Base-by-base conservation (phyloP, 2,113 vertebrate genomes). In the Anseranas semipalmata region DNA sequence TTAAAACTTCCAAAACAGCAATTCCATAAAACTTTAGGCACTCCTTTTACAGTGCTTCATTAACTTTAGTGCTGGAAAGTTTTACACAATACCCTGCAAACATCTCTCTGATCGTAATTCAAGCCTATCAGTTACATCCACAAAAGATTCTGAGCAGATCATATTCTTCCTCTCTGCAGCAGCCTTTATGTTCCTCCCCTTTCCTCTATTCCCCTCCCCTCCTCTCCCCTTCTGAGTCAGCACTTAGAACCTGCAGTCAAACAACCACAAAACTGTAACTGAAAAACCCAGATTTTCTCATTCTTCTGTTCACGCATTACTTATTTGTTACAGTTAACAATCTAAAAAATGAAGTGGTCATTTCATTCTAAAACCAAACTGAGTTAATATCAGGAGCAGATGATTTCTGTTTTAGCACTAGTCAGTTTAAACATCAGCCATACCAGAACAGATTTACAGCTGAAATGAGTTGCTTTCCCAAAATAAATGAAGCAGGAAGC, bases 381-480 rank as follows among this genome's bases (percentile, higher is more conserved):
- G 33, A 87, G 25, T 65, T 80, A 73, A 58, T 86, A 83, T 73
- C 63, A 86, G 79, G 50, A 92, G 48, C 24, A 91, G 79, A 75
- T 78, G 9, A 60, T 85, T 90, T 90, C 86, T 87, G 52, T 39
- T 89, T 87, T 52, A 91, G 81, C 19, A 65, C 22, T 52, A 81
- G 33, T 72, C 39, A 85, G 33, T 91, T 93, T 78, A 88, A 95
- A 85, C 32, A 91, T 81, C 73, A 81, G 55, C 89, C 73, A 89
- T 22, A 35, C 25, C 87, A 95, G 85, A 88, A 20, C 45, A 86
- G 56, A 71, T 85, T 87, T 87, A 92, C 66, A 82, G 48, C 55
- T 89, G 56, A 87, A 82, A 89, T 78, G 3, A 87, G 56, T 72
- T 84, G 46, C 37, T 46, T 84, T 72, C 58, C 87, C 50, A 35